Evolutionary conservation across 2,113 vertebrate genomes (phyloP).

Genomic region (Protobothrops flavoviridis): DNA sequence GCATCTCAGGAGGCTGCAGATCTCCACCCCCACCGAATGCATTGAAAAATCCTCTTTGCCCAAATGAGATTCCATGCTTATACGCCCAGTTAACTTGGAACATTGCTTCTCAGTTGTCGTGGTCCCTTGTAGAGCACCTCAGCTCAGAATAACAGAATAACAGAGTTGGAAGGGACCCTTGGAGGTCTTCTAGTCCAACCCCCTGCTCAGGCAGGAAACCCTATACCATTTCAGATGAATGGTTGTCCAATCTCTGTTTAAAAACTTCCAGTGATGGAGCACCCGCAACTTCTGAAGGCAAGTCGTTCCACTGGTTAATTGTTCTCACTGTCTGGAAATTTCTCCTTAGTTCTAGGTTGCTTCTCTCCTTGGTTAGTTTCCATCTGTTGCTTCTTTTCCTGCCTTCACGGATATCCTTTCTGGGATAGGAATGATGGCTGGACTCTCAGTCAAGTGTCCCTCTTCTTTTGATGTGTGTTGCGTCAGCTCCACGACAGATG

Average conservation of each 20-base stretch:
- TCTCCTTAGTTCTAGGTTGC: not conserved
- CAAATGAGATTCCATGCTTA: not conserved
- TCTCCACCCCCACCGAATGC: not conserved
- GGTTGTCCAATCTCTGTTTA: no score
- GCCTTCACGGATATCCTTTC: not conserved
- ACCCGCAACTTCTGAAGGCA: no score
- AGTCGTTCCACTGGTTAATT: not conserved
- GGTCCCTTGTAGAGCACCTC: not conserved
- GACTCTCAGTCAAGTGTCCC: not conserved
- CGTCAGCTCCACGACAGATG: conserved; percentile 16
- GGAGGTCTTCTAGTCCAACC: not conserved
- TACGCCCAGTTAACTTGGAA: not conserved
- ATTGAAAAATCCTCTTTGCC: not conserved
- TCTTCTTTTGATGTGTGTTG: not conserved
- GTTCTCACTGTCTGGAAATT: not conserved
- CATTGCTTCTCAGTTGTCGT: not conserved
- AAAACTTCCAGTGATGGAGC: no score
- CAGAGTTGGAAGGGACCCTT: not conserved
- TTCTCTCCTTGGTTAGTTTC: not conserved
- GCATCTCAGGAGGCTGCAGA: not conserved
- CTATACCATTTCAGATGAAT: no score
- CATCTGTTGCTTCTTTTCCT: not conserved
- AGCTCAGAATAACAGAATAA: not conserved
- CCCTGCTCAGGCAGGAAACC: not conserved
- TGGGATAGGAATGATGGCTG: not conserved